Evolutionary conservation across 2,888 invertebrate species (phyloP), one percentile per base, ranked within the genome.

Genomic region (Dasypogon diadema): DNA sequence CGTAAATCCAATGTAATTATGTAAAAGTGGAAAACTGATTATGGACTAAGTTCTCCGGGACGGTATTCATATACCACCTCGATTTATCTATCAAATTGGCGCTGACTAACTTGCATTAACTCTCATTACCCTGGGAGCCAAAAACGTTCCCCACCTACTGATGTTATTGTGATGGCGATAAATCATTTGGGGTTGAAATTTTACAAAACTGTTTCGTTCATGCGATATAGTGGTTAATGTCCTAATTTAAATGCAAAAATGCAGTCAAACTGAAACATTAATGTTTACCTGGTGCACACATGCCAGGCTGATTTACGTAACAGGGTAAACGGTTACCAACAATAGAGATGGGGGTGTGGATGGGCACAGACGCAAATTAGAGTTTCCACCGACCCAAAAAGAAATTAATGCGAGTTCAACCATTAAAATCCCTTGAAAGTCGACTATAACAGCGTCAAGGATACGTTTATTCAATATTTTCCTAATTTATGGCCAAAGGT

Each of bases 171-270:
- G 12, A 56, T 26, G 24, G 58, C 74, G 58, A 74, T 74, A 74
- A 74, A 74, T 74, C 74, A 74, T 58, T 24, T 16, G 24, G 56
- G 42, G 24, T 56, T 12, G 56, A 58, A 74, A 74, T 58, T 46
- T 58, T 48, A 58, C 74, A 74, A 74, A 74, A 58, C 51, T 70
- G 60, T 74, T 75, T 75, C 46, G 58, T 75, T 75, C 75, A 75
- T 75, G 75, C 77, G 56, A 75, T 75, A 70, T 56, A 55, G 34
- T 75, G 77, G 54, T 72, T 77, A 77, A 77, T 77, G 70, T 77
- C 74, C 77, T 75, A 77, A 77, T 77, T 77, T 75, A 77, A 75
- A 77, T 77, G 77, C 77, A 77, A 77, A 77, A 77, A 77, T 77
- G 77, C 77, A 77, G 14, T 48, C 74, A 46, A 56, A 58, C 55